Conservation (phyloP, 2,797 vertebrate species). For the Cyprinella venusta region DNA sequence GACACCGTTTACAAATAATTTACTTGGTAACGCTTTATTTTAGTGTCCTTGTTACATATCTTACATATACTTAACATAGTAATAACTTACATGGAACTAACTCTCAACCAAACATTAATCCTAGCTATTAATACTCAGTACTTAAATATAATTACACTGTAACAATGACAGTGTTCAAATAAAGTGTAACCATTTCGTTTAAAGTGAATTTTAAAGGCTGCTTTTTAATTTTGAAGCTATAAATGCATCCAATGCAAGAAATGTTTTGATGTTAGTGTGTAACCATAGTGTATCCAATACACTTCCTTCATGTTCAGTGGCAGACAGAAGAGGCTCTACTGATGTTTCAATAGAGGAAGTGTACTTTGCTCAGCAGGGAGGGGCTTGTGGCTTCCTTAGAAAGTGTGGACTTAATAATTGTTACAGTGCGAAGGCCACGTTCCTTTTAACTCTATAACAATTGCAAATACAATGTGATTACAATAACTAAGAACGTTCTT, state of each 20-base stretch:
- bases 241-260: background rate
- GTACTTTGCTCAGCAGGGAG: conserved; percentile 70
- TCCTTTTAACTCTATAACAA: conserved; percentile 10
- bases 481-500: background rate
- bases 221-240: background rate
- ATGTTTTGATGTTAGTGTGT: conserved; percentile 17
- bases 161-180: too few relatives aligned
- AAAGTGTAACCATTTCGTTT: too few relatives aligned
- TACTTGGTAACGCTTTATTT: too few relatives aligned
- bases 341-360: conserved; percentile 65
- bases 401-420: conserved; percentile 64
- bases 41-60: too few relatives aligned
- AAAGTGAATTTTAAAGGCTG: background rate
- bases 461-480: conserved; percentile 67
- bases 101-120: too few relatives aligned
- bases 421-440: conserved; percentile 27
- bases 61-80: too few relatives aligned
- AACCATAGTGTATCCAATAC: background rate
- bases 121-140: too few relatives aligned
- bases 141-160: too few relatives aligned
- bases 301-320: conserved; percentile 17
- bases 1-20: background rate
- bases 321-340: conserved; percentile 21
- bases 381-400: conserved; percentile 75
- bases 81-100: too few relatives aligned